Evolutionary conservation across 35 echinoderm and acorn worm genomes (phyloP).

Genomic region (Diadema setosum): DNA sequence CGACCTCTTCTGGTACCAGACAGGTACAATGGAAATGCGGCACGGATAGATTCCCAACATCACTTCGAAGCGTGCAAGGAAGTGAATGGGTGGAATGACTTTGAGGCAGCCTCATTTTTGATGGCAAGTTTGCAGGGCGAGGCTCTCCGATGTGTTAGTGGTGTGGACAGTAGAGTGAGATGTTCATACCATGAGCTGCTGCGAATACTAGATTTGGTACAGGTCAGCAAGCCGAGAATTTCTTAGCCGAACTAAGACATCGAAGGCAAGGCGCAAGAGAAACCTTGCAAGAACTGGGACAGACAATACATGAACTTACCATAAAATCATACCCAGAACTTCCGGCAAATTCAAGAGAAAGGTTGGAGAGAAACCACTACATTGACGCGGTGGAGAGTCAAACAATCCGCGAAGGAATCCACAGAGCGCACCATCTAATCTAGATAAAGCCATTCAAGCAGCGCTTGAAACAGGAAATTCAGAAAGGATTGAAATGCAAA

Average conservation of each 20-base stretch:
- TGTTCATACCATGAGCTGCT: background rate
- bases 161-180: background rate
- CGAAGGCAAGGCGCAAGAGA: background rate
- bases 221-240: slow-evolving; percentile 31
- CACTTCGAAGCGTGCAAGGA: background rate
- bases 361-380: no score
- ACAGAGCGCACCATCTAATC: slow-evolving; percentile 6
- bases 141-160: background rate
- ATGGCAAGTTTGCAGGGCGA: background rate
- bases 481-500: background rate
- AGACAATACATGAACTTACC: background rate
- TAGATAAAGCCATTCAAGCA: slow-evolving; percentile 24
- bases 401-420: slow-evolving; percentile 11
- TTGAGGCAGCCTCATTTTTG: background rate
- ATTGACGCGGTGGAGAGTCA: background rate
- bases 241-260: no score
- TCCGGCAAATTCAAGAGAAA: background rate
- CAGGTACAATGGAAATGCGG: background rate
- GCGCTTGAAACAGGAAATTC: no score
- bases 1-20: background rate
- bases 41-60: background rate
- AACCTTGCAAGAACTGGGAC: slow-evolving; percentile 17
- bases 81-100: background rate
- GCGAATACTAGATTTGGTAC: slow-evolving; percentile 5
- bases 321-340: slow-evolving; percentile 10